Conservation (phyloP, 2,113 vertebrate species). For the Euleptes europaea region DNA sequence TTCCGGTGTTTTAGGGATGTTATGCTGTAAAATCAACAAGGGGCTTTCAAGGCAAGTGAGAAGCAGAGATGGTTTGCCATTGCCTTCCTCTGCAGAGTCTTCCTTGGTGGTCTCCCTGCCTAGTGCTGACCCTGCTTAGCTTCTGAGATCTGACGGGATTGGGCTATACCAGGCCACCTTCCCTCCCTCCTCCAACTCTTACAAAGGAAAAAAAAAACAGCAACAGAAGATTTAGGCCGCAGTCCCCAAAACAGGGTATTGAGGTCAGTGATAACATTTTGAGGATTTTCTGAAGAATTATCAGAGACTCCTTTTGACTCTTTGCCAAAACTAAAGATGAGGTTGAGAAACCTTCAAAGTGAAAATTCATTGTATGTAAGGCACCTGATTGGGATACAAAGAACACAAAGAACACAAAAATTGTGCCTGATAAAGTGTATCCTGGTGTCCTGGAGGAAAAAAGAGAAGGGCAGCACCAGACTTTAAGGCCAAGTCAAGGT, state of each 20-base stretch:
- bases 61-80: no score
- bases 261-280: neutral
- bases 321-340: neutral
- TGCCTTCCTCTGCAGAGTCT: no score
- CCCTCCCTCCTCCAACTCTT: neutral
- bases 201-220: neutral
- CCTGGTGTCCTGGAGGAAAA: neutral
- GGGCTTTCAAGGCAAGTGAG: no score
- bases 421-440: neutral
- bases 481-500: no score
- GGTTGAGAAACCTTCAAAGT: neutral
- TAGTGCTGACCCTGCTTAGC: no score
- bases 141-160: no score
- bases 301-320: neutral
- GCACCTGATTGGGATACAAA: neutral
- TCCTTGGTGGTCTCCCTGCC: no score
- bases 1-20: no score
- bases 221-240: neutral
- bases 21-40: no score
- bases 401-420: neutral
- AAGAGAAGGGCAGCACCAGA: no score
- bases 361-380: neutral
- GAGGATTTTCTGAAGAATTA: neutral
- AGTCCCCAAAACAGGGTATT: neutral
- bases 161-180: neutral